Evolutionary conservation across 2,888 invertebrate species (phyloP), one percentile per base, ranked within the genome.

Genomic region (Scaptomyza parva): DNA sequence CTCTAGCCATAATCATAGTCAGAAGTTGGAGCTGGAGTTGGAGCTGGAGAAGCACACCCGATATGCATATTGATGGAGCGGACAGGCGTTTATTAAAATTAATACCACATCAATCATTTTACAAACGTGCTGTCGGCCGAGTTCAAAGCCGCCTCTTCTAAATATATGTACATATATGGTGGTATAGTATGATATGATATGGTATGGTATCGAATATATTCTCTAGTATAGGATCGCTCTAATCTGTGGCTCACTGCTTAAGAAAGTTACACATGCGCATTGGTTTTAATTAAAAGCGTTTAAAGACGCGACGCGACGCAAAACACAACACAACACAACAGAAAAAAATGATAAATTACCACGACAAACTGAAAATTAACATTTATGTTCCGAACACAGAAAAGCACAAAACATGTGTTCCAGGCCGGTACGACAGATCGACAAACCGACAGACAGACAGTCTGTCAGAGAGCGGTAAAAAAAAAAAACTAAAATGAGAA

Each of bases 41-140:
- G 26, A 22, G 2, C 30, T n/a, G n/a, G n/a, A n/a, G n/a, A n/a
- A n/a, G n/a, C n/a, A n/a, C n/a, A 2, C 11, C 47, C 48, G 44
- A 58, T 76, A 70, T 69, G 69, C 62, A 80, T 79, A 70, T 61
- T 69, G 74, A 79, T 75, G 75, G 64, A 58, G 79, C 59, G 50
- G 48, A 52, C 59, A 54, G 45, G 78, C 78, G 78, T 81, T 85
- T 86, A 86, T 86, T 84, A 89, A 90, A 90, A 89, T 89, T 89
- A 89, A 90, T 90, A 90, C 89, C 83, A 90, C 89, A 90, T 90
- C 89, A 90, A 90, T 90, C 89, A 90, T 89, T 84, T 87, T 84
- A 74, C 85, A 89, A 90, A 87, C 82, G 86, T 82, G 82, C 79
- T 76, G 83, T 88, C 89, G 89, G 89, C 81, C 88, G 89, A 90